These are phyloP conservation scores for Mechanitis messenoides DNA, from an alignment of 2,888 invertebrate genomes.

Conservation along the genomic window DNA sequence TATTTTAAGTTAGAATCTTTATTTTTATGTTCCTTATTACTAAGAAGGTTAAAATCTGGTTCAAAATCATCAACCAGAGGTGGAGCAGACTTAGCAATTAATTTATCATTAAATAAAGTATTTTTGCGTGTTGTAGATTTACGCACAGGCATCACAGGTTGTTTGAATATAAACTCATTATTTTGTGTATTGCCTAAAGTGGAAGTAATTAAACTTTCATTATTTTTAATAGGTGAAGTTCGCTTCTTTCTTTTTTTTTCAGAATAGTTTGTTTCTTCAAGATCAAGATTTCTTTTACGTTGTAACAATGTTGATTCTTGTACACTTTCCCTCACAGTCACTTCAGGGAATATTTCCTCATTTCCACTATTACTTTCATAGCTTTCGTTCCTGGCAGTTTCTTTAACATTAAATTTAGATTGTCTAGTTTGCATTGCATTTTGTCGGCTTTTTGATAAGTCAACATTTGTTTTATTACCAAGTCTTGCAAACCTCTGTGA, in stretches of 20 bases:
- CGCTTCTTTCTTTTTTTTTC: slow-evolving; percentile 20
- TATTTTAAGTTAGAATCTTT: slow-evolving; percentile 19
- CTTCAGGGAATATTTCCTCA: slow-evolving; percentile 26
- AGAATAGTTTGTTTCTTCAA: slow-evolving; percentile 12
- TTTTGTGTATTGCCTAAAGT: slow-evolving; percentile 6
- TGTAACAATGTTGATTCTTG: slow-evolving; percentile 9
- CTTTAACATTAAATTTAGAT: slow-evolving; percentile 7
- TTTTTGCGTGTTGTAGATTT: slow-evolving; percentile 18
- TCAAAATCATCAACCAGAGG: slow-evolving; percentile 21
- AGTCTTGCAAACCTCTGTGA: slow-evolving; percentile 55
- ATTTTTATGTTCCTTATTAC: slow-evolving; percentile 1
- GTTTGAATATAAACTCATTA: slow-evolving; percentile 25
- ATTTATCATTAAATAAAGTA: slow-evolving; percentile 22
- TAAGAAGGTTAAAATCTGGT: slow-evolving; percentile 7
- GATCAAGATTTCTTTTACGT: slow-evolving; percentile 18
- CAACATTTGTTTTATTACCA: slow-evolving; percentile 7
- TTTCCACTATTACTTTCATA: slow-evolving; percentile 21
- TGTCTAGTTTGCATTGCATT: slow-evolving; percentile 8
- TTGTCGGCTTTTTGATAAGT: neutral
- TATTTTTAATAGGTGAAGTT: slow-evolving; percentile 8
- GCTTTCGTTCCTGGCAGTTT: slow-evolving; percentile 4
- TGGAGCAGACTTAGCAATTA: slow-evolving; percentile 29
- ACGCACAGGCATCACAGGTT: slow-evolving; percentile 20
- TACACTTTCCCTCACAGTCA: slow-evolving; percentile 13
- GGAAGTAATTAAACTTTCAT: slow-evolving; percentile 3